These are phyloP conservation scores for Cygnus olor DNA, from an alignment of 2,797 vertebrate species.

Conservation along the genomic window DNA sequence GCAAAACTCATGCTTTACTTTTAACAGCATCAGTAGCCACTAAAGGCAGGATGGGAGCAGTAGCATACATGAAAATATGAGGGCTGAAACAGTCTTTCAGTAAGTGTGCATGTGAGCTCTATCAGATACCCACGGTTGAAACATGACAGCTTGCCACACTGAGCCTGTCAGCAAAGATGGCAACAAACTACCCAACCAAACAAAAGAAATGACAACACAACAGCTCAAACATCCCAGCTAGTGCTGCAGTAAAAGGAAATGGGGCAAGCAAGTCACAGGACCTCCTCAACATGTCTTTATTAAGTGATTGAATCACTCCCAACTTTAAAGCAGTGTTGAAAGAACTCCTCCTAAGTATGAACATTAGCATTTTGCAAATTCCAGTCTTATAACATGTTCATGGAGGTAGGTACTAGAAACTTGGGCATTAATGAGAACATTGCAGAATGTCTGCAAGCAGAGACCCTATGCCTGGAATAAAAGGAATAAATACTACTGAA, in stretches of 20 bases:
- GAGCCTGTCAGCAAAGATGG: background rate
- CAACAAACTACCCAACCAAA: background rate
- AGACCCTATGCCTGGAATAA: constrained; percentile 59
- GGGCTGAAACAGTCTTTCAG: background rate
- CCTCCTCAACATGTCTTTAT: constrained; percentile 16
- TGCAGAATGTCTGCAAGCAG: constrained; percentile 52
- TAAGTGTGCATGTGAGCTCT: background rate
- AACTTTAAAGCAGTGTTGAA: constrained; percentile 12
- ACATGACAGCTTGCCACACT: background rate
- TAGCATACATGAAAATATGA: background rate
- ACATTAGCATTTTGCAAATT: constrained; percentile 23
- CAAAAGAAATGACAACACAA: background rate
- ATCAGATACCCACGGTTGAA: background rate
- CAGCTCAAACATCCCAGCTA: background rate
- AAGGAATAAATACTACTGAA: constrained; percentile 44
- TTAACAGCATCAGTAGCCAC: background rate
- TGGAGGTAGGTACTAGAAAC: constrained; percentile 49
- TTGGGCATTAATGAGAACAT: constrained; percentile 35
- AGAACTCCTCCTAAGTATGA: background rate
- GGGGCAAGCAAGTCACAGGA: background rate
- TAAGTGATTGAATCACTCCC: constrained; percentile 8
- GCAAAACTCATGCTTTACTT: background rate
- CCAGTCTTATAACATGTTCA: constrained; percentile 40
- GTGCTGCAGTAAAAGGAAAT: background rate
- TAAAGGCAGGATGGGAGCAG: background rate